Conservation (phyloP, 2,888 invertebrate species). For the Biston betularia region DNA sequence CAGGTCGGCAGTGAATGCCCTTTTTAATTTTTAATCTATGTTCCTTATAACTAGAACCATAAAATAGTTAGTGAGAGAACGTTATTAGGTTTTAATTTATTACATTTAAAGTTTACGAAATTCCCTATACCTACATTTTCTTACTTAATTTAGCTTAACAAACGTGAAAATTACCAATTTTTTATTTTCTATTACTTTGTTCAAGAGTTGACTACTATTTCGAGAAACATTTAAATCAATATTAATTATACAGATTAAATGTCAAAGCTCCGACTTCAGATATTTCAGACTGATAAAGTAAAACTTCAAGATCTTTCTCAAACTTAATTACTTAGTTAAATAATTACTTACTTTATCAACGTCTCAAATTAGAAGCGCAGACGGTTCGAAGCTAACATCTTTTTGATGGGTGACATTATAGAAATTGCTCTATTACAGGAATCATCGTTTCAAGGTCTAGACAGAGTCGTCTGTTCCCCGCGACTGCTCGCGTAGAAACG, state of each 20-base stretch:
- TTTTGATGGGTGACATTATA: conserved; percentile 20
- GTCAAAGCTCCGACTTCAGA: conserved; percentile 1
- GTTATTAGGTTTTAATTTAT: no score
- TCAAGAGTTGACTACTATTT: background rate
- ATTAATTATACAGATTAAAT: conserved; percentile 7
- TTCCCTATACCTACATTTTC: no score
- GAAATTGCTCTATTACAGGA: conserved; percentile 16
- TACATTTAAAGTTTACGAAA: background rate
- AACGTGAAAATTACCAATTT: no score
- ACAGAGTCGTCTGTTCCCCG: conserved; percentile 22
- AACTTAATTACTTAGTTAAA: conserved; percentile 15
- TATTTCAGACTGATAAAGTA: conserved; percentile 11
- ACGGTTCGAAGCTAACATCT: conserved; percentile 11
- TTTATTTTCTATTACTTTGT: no score
- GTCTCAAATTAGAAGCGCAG: conserved; percentile 14
- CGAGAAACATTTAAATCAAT: background rate
- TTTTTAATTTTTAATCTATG: no score
- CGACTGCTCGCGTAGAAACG: conserved; percentile 44
- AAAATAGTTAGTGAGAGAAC: no score
- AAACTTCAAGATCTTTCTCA: conserved; percentile 14
- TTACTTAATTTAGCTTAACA: no score
- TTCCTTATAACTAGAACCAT: no score
- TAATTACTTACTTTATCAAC: conserved; percentile 23
- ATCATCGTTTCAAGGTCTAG: conserved; percentile 3
- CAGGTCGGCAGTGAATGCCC: no score